Percentiles rank a stretch among this genome's conserved stretches.
These are phyloP conservation scores for Acheta domesticus DNA, from an alignment of 2,888 invertebrate species.

Conservation along the genomic window DNA sequence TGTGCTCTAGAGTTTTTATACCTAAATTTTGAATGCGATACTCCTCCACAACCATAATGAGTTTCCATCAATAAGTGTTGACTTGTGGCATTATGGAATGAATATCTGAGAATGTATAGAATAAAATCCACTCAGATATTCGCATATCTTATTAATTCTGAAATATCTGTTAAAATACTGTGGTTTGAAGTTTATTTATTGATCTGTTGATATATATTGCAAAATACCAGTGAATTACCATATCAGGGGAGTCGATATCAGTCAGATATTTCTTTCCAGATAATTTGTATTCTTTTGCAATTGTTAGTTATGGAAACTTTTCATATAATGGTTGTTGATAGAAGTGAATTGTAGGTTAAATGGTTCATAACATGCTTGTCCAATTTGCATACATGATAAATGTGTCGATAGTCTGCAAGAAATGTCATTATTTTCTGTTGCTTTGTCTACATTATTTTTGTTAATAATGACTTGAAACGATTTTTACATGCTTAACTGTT, in stretches of 20 bases:
- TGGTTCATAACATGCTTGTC: not conserved
- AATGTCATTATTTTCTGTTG: too few species aligned
- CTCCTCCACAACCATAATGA: not conserved
- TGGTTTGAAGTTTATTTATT: not conserved
- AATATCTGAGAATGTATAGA: too few species aligned
- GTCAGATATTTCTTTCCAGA: not conserved
- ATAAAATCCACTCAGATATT: too few species aligned
- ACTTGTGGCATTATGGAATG: too few species aligned
- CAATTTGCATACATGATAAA: not conserved
- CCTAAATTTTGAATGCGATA: not conserved
- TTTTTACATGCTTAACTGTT: not conserved
- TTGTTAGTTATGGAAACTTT: not conserved
- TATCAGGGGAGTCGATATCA: not conserved
- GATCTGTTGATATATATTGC: too few species aligned
- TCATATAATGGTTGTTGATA: not conserved
- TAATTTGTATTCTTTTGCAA: not conserved
- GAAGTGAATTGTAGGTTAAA: not conserved
- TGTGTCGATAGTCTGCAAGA: too few species aligned
- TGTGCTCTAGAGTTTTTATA: conserved; percentile 18
- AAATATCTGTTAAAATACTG: not conserved
- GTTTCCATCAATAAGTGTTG: not conserved
- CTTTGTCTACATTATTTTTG: too few species aligned
- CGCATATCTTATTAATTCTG: too few species aligned
- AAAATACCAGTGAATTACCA: not conserved
- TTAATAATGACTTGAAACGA: too few species aligned